These are phyloP conservation scores for Trachythela sp. DNA, from an alignment of 64 coral and sea anemone genomes.

Conservation along the genomic window DNA sequence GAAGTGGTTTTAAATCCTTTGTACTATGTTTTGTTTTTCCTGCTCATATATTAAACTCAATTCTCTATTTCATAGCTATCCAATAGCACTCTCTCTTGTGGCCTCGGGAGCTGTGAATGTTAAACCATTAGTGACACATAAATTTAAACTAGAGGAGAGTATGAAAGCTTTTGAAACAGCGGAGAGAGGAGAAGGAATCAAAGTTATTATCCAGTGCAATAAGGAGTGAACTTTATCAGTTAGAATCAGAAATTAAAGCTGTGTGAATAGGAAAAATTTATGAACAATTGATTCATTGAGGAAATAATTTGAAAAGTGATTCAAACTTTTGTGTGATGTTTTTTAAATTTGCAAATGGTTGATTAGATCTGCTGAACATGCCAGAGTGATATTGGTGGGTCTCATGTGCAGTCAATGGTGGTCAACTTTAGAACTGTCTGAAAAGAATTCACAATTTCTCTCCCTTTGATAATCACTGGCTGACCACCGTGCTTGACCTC, in stretches of 20 bases:
- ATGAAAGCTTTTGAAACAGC: constrained; percentile 85
- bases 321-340: too few relatives aligned
- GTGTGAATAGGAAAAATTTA: too few relatives aligned
- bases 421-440: too few relatives aligned
- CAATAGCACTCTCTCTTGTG: constrained; percentile 68
- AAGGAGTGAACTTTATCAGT: constrained; percentile 9
- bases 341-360: too few relatives aligned
- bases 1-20: not conserved
- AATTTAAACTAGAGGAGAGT: constrained; percentile 82
- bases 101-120: constrained; percentile 77
- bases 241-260: not conserved
- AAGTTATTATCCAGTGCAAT: constrained; percentile 90
- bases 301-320: too few relatives aligned
- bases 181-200: constrained; percentile 80
- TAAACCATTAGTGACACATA: constrained; percentile 88
- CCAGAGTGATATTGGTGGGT: too few relatives aligned
- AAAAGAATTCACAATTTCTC: too few relatives aligned
- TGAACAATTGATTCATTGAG: too few relatives aligned
- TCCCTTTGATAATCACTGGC: too few relatives aligned
- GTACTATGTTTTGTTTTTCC: not conserved
- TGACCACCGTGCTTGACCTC: too few relatives aligned
- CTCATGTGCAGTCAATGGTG: too few relatives aligned
- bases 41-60: not conserved
- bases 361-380: too few relatives aligned
- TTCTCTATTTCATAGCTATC: constrained; percentile 48